phyloP scores from a whole-genome alignment of 2,113 vertebrate genomes.

The Psilopsiagon aurifrons region DNA sequence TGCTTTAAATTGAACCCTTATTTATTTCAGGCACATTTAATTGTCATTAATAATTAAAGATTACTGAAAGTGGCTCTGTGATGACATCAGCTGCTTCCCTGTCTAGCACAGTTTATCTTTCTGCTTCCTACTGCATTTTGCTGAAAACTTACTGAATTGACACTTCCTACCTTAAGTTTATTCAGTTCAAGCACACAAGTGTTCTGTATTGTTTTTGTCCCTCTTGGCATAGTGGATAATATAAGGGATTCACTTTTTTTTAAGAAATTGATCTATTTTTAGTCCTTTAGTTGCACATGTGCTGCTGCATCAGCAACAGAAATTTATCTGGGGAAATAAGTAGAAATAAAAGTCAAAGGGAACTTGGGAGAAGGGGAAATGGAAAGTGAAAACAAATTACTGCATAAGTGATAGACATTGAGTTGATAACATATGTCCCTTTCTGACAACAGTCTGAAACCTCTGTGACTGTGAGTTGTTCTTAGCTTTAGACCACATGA shows the following conservation, averaged over 20 bases:
- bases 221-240: not conserved
- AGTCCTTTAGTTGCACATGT: not conserved
- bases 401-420: not conserved
- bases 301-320: not conserved
- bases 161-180: not conserved
- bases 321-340: not conserved
- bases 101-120: not conserved
- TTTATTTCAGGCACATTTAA: not conserved
- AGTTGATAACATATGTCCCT: not conserved
- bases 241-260: not conserved
- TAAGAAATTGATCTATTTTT: not conserved
- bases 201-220: not conserved
- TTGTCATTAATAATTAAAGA: not conserved
- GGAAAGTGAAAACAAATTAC: constrained; percentile 19
- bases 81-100: not conserved
- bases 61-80: not conserved
- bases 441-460: not conserved
- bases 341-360: not conserved
- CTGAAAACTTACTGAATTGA: not conserved
- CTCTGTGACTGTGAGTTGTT: not conserved
- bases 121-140: not conserved
- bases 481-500: not conserved
- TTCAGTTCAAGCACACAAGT: not conserved
- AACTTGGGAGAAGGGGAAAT: not conserved
- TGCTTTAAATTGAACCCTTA: not conserved